These are phyloP conservation scores for Argyrosomus japonicus DNA, from an alignment of 2,113 vertebrate genomes.

Conservation along the genomic window DNA sequence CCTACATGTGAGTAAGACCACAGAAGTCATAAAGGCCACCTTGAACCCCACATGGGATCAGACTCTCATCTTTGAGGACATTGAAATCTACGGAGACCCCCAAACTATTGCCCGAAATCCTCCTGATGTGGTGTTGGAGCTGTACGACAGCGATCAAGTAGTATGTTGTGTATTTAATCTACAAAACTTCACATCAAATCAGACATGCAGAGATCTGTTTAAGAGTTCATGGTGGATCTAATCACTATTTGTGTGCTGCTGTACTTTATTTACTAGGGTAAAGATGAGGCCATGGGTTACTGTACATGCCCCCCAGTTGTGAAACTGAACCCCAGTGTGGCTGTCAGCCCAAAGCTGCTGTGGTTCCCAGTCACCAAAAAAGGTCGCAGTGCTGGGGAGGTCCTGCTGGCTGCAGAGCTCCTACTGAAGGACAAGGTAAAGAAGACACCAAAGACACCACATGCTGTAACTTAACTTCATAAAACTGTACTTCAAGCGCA, in stretches of 20 bases:
- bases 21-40: slow-evolving; percentile 90
- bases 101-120: slow-evolving; percentile 86
- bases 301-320: slow-evolving; percentile 89
- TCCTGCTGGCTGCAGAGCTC: slow-evolving; percentile 93
- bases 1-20: slow-evolving; percentile 96
- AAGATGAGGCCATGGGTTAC: slow-evolving; percentile 95
- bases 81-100: slow-evolving; percentile 94
- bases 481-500: not conserved
- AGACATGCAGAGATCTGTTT: not conserved
- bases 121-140: slow-evolving; percentile 89
- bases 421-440: slow-evolving; percentile 91
- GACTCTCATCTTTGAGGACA: slow-evolving; percentile 94
- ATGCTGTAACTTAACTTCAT: not conserved
- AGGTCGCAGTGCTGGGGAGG: slow-evolving; percentile 87
- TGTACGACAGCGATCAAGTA: slow-evolving; percentile 95
- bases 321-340: slow-evolving; percentile 87
- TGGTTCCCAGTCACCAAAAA: slow-evolving; percentile 92
- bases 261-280: slow-evolving; percentile 86
- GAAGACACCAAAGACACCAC: not conserved
- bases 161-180: slow-evolving; percentile 84
- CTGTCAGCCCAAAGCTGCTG: slow-evolving; percentile 87
- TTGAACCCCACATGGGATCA: slow-evolving; percentile 98
- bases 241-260: slow-evolving; percentile 14
- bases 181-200: not conserved
- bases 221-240: not conserved